Evolutionary conservation across 2,113 vertebrate species (phyloP).

Genomic region (Indicator maculatus): DNA sequence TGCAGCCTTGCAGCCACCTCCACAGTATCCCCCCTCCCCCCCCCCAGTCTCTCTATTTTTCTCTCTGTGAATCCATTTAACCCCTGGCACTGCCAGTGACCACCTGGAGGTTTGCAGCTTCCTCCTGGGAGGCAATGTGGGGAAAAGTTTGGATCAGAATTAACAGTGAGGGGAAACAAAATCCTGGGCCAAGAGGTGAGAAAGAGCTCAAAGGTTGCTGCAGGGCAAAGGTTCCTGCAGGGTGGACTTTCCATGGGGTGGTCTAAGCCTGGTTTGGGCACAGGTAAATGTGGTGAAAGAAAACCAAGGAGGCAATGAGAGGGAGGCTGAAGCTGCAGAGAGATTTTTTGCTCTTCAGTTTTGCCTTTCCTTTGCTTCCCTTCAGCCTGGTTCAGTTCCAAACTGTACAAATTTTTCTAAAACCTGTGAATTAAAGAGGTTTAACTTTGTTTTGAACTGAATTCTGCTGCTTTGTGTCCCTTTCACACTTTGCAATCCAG

Average conservation of each 20-base stretch:
- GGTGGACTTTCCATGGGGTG: neutral
- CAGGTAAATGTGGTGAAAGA: neutral
- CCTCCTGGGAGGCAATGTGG: neutral
- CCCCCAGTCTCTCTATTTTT: neutral
- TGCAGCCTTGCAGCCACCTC: neutral
- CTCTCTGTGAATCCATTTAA: neutral
- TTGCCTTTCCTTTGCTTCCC: neutral
- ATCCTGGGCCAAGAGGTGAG: neutral
- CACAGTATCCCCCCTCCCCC: neutral
- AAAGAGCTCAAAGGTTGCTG: neutral
- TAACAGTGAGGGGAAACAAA: neutral
- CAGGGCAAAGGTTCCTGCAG: neutral
- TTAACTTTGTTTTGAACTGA: constrained; percentile 11
- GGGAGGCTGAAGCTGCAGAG: neutral
- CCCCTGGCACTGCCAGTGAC: neutral
- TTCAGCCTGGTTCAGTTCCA: neutral
- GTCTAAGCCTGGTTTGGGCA: neutral
- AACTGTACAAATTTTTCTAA: constrained; percentile 42
- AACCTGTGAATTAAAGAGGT: constrained; percentile 49
- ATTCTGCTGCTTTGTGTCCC: neutral
- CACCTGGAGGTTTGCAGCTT: neutral
- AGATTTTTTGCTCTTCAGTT: neutral
- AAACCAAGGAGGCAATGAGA: neutral
- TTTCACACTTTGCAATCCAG: neutral
- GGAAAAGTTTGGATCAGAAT: neutral